Evolutionary conservation across 2,797 vertebrate species (phyloP), one percentile per base, ranked within the genome.

Genomic region (Valencia hispanica): DNA sequence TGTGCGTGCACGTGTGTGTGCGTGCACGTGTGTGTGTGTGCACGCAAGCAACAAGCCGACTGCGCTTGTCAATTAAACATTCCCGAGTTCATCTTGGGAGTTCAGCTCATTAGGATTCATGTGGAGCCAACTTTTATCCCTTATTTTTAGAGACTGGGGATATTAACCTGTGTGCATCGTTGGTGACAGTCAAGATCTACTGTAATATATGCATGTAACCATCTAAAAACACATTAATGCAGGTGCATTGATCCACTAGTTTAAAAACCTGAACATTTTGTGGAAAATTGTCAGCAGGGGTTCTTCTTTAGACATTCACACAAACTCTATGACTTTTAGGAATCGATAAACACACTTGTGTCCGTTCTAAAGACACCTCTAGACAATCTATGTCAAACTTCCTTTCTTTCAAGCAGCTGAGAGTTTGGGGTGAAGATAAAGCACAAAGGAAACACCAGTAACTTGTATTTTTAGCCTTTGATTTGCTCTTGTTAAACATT

Each of bases 11-110:
- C n/a, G 63, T 71, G 81, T 72, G 81, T 73, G 68, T 75, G 74
- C n/a, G n/a, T n/a, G n/a, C 4, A 12, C n/a, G 55, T 55, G 61
- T 71, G 63, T 71, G 81, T 72, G 81, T 73, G 68, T 75, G 74
- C 4, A 12, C 32, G 75, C 4, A 12, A 36, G 75, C 73, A 86
- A 86, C 90, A 75, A 83, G 80, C 88, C 80, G 59, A 78, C 86
- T 80, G 61, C 41, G 84, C 84, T n/a, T 89, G 90, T 90, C 91
- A 88, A 93, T 94, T 94, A 93, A 94, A 92, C 87, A 81, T 86
- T 73, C 70, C 79, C 3, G 32, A 75, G 79, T 86, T 86, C 73
- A 74, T 88, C 80, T n/a, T 47, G 87, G 87, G 87, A 93, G 79
- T 84, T 81, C 45, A 86, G 85, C 89, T 93, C 87, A 90, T 94